Evolutionary conservation across 2,888 invertebrate species (phyloP), one percentile per base, ranked within the genome.

Genomic region (Dolichomitus sp.): DNA sequence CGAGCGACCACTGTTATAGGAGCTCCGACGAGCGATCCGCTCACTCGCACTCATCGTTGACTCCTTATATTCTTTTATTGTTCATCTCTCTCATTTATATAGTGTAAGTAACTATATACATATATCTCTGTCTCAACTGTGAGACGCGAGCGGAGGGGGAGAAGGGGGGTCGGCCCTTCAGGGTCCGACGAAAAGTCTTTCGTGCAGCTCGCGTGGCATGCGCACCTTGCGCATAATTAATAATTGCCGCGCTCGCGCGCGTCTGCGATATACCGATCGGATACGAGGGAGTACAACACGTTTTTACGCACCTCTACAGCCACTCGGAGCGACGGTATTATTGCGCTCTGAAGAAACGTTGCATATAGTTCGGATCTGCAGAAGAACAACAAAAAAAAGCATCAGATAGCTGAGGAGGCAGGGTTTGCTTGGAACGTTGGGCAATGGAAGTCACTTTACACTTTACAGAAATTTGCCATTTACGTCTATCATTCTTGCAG

Each of bases 1-100:
- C 88, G 85, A 88, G 85, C 87, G 85, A 86, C 86, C 88, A 87
- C 88, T 87, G 88, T 87, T 87, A 78, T 88, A 84, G 88, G 83
- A 88, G 88, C 86, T 84, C 83, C 76, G 73, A 72, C 79, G 79
- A 69, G 79, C 79, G 57, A 73, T 76, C 69, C 63, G 79, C 74
- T 79, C 80, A 17, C 74, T 73, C 63, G 73, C 52, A 63, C 79
- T 70, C 66, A 45, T 17, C 70, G 27, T 17, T n/a, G 48, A 33
- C 6, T 59, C 52, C 42, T 65, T 48, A 48, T 78, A 50, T 59
- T 42, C 30, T 69, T 78, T 82, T 74, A 74, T 74, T 73, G 75
- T 76, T 68, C 66, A 52, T 80, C 80, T 84, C 80, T 69, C 83
- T 84, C 83, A 57, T 81, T 81, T 83, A 69, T 83, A 72, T 72